phyloP scores from a whole-genome alignment of 2,888 invertebrate genomes.

The Patella caerulea region DNA sequence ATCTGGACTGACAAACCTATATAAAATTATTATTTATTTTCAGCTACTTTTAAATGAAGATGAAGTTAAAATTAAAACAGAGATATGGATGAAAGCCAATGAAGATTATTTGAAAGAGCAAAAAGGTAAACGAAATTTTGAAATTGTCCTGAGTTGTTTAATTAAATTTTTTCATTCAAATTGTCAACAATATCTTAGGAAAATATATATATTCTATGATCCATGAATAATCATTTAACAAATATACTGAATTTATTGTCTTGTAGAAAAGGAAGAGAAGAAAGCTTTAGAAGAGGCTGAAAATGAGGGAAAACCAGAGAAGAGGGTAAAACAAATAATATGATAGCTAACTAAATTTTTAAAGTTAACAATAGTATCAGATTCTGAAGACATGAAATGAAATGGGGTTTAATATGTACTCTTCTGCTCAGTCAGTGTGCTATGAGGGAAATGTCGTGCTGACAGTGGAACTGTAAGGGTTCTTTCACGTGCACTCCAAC shows the following conservation, averaged over 20 bases:
- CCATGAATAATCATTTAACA: neutral
- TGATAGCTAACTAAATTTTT: too few relatives aligned
- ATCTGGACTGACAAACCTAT: too few relatives aligned
- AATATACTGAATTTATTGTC: slow-evolving; percentile 16
- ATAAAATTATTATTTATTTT: slow-evolving; percentile 21
- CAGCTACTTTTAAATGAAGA: slow-evolving; percentile 84
- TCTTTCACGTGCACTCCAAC: too few relatives aligned
- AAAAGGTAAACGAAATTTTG: slow-evolving; percentile 73
- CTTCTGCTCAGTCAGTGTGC: too few relatives aligned
- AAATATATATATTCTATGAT: neutral
- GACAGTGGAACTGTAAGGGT: too few relatives aligned
- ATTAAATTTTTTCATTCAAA: neutral
- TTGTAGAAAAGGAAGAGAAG: slow-evolving; percentile 84
- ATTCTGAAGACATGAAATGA: too few relatives aligned
- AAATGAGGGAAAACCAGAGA: slow-evolving; percentile 81
- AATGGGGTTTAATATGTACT: too few relatives aligned
- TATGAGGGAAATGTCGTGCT: too few relatives aligned
- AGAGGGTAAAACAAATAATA: slow-evolving; percentile 67
- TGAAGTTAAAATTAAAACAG: slow-evolving; percentile 86
- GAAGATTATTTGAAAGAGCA: slow-evolving; percentile 88
- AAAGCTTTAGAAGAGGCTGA: slow-evolving; percentile 88
- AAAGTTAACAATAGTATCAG: too few relatives aligned
- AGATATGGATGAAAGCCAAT: slow-evolving; percentile 90
- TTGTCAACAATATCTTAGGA: neutral
- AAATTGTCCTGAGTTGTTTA: neutral